These are phyloP conservation scores for Thymelicus sylvestris DNA, from an alignment of 2,888 invertebrate genomes.

Conservation along the genomic window DNA sequence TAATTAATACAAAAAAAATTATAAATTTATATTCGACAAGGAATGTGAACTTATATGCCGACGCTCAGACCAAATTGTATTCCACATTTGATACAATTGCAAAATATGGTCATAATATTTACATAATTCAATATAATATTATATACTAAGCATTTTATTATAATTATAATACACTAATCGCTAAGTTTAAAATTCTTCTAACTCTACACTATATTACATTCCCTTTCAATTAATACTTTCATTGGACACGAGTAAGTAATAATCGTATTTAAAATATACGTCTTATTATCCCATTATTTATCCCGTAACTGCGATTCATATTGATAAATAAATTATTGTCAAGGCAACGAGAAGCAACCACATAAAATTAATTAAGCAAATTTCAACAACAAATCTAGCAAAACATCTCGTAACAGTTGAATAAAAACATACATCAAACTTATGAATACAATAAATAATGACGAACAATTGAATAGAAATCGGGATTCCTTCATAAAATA, in stretches of 20 bases:
- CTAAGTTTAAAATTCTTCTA: conserved; percentile 38
- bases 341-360: conserved; percentile 51
- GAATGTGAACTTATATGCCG: conserved; percentile 33
- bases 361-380: conserved; percentile 27
- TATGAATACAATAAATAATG: conserved; percentile 5
- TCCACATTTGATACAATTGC: conserved; percentile 38
- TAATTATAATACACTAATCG: conserved; percentile 36
- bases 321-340: conserved; percentile 59
- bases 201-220: conserved; percentile 47
- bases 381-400: conserved; percentile 38
- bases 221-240: conserved; percentile 72
- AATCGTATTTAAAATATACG: conserved; percentile 30
- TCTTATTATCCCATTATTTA: conserved; percentile 23
- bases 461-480: conserved; percentile 11
- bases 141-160: conserved; percentile 29
- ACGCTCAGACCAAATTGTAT: conserved; percentile 29
- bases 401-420: conserved; percentile 36
- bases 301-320: conserved; percentile 42
- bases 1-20: background rate
- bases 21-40: conserved; percentile 28
- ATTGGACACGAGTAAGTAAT: conserved; percentile 66
- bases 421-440: conserved; percentile 2
- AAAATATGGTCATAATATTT: conserved; percentile 35
- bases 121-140: conserved; percentile 26
- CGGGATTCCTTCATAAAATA: conserved; percentile 7